These are phyloP conservation scores for Hypotaenidia philippensis DNA, from an alignment of 2,797 vertebrate species.

Conservation along the genomic window DNA sequence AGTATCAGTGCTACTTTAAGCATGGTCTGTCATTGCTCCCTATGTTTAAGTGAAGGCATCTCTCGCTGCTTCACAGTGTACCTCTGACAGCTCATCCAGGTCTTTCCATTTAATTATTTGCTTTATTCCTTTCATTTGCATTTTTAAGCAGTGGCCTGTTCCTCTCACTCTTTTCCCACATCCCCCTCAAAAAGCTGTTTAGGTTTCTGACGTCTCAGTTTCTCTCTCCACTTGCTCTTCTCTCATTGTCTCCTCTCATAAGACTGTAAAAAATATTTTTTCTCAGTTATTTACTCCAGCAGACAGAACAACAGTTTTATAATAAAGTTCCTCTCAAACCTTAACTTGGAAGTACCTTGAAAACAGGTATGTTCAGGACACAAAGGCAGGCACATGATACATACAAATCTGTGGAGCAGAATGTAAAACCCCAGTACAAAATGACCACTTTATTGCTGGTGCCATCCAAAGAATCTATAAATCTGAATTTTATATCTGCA, in stretches of 20 bases:
- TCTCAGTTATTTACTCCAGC: background rate
- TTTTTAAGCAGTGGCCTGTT: background rate
- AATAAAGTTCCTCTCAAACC: background rate
- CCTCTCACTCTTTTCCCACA: background rate
- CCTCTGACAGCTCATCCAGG: background rate
- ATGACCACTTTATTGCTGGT: slow-evolving; percentile 71
- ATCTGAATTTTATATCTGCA: slow-evolving; percentile 75
- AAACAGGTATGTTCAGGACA: background rate
- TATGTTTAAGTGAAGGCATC: background rate
- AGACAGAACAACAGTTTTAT: background rate
- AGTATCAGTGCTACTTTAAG: background rate
- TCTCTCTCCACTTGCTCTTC: background rate
- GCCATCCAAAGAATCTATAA: slow-evolving; percentile 74
- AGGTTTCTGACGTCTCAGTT: background rate
- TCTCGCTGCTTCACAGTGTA: background rate
- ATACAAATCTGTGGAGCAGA: slow-evolving; percentile 36
- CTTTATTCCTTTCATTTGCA: background rate
- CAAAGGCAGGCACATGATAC: background rate
- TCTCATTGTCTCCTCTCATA: background rate
- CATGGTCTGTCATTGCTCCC: background rate
- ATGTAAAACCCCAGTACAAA: slow-evolving; percentile 67
- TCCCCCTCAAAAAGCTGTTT: background rate
- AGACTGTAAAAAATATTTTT: background rate
- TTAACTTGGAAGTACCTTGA: background rate
- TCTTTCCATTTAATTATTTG: background rate